Conservation (phyloP, 2,797 vertebrate species). For the Holocentrus rufus region DNA sequence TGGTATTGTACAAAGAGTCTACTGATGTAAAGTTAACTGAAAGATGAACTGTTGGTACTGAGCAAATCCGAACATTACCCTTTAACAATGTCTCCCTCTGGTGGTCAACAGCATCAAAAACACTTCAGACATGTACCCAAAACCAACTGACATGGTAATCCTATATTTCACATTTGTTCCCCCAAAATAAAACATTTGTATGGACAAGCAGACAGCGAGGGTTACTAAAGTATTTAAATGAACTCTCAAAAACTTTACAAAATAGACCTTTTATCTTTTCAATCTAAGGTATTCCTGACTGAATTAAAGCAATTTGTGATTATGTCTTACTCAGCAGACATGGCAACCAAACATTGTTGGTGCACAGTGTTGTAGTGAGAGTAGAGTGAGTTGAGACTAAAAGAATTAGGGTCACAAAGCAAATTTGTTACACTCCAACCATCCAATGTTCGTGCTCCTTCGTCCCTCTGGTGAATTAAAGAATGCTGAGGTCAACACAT, state of each 20-base stretch:
- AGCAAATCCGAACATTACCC: neutral
- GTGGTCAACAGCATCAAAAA: slow-evolving; percentile 30
- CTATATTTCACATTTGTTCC: no score
- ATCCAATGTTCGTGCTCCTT: neutral
- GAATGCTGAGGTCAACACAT: neutral
- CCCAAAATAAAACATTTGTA: no score
- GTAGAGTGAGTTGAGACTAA: neutral
- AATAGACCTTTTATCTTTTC: no score
- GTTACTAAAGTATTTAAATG: no score
- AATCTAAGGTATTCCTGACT: neutral
- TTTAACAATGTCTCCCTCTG: slow-evolving; percentile 56
- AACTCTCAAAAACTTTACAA: no score
- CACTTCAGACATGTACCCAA: no score
- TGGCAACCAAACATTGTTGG: neutral
- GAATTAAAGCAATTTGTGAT: neutral
- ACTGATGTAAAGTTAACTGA: no score
- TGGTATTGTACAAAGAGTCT: no score
- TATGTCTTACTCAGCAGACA: no score
- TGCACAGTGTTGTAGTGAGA: slow-evolving; percentile 3
- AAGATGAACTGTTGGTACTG: no score
- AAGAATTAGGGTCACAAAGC: neutral
- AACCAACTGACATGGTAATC: no score
- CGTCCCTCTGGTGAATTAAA: neutral
- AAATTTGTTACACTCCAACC: neutral
- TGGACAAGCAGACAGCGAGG: no score